Evolutionary conservation across 2,888 invertebrate species (phyloP), one percentile per base, ranked within the genome.

Genomic region (Chaetoderma sp.): DNA sequence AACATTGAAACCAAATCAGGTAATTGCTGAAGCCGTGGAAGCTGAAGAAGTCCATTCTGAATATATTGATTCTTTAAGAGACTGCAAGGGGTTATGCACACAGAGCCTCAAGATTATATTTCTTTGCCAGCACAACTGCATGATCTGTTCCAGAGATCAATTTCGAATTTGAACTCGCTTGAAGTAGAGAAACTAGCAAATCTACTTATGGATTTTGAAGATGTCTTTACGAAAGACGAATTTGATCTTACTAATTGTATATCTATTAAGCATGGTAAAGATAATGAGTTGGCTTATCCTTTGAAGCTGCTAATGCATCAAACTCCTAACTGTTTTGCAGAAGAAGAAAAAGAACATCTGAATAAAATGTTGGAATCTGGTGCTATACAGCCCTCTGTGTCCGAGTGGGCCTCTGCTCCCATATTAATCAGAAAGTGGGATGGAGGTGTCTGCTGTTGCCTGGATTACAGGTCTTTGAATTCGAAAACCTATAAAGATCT

Each of bases 231-330:
- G 13, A 57, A 60, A 44, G 30, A 60, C 57, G 64, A 67, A 18
- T 67, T 59, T 44, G 67, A 67, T 39, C 36, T 55, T 16, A 67
- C 64, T 4, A 59, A 33, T 10, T 65, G 63, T 45, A 65, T 49
- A 25, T 63, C 50, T 5, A 60, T 72, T 33, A 59, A 70, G 39
- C 72, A 72, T 44, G 23, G 18, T 18, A 72, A 70, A 10, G 64
- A 70, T 32, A 70, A 65, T 39, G 65, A 58, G 0, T 28, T 30
- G 16, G 67, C 67, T 0, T 28, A 45, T 18, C 72, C 72, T 10
- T 56, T 70, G 13, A 70, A 65, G 45, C 70, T 70, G 33, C 54
- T 65, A 16, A 59, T 68, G 61, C 44, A n/a, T 36, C 39, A 36
- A n/a, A n/a, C 39, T 36, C 10, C 39, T 10, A n/a, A 36, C n/a